Evolutionary conservation across 2,888 invertebrate species (phyloP), one percentile per base, ranked within the genome.

Genomic region (Trissolcus japonicus): DNA sequence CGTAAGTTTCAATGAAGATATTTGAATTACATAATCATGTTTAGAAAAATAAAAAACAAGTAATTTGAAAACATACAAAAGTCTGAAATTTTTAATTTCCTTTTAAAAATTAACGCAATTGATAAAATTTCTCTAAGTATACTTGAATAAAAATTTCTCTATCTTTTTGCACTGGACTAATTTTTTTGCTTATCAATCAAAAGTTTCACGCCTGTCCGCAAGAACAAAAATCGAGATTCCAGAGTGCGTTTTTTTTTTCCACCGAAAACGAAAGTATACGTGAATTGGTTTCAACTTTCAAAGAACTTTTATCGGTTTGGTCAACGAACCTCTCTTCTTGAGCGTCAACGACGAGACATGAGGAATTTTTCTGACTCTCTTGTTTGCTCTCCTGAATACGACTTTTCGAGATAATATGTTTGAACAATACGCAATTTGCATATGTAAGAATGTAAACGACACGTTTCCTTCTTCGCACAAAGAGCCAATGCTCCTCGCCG

Each of bases 341-440:
- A 57, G 29, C 19, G 7, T 59, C 43, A 19, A 46, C 63, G 51
- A 56, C 71, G 46, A 14, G 17, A 17, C 19, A 14, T n/a, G 35
- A 62, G 63, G 65, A 72, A 72, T 72, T 65, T 72, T 72, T 65
- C 53, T 53, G 19, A 29, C 35, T 43, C 59, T 35, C 50, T 6
- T 72, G 50, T 72, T 72, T 59, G 50, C 65, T 54, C 72, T 35
- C 4, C 54, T 54, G 65, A 72, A 60, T 72, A 72, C 60, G 60
- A 40, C 54, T 53, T 57, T 50, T 25, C 13, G 54, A 60, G 65
- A 60, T 72, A 72, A 72, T 72, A 60, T 55, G 62, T 65, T 65
- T 72, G 65, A 72, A 72, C 60, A 72, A 72, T 73, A 73, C 73
- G 43, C 66, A 50, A 73, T 66, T 73, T 73, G 54, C 73, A 66